Conservation (phyloP, 2,797 vertebrate species). For the Alfaro cultratus region DNA sequence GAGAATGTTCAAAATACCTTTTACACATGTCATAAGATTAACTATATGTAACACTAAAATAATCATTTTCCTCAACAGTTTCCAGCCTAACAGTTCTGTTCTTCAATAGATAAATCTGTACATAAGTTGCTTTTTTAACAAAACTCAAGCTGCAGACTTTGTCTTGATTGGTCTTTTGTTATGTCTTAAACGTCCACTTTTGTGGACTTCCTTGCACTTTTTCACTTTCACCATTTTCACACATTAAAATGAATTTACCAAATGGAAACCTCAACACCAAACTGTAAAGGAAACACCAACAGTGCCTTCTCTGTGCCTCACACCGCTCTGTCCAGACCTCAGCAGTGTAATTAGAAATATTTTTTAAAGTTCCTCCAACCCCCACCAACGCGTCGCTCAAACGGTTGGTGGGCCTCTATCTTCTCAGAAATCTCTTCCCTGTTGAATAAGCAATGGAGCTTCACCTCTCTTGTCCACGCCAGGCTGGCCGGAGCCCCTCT, state of each 20-base stretch:
- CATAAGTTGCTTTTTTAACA: neutral
- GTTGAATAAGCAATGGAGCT: constrained; percentile 83
- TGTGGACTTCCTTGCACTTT: neutral
- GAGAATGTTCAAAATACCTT: too few relatives aligned
- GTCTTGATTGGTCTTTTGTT: neutral
- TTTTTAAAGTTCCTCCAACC: constrained; percentile 22
- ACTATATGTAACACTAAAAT: too few relatives aligned
- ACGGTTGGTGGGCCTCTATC: constrained; percentile 76
- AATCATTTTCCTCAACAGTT: too few relatives aligned
- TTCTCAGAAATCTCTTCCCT: constrained; percentile 76
- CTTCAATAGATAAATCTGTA: neutral
- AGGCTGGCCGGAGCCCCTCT: constrained; percentile 51
- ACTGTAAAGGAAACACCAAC: neutral
- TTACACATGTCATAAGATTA: too few relatives aligned
- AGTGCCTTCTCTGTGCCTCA: constrained; percentile 32
- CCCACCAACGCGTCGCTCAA: constrained; percentile 41
- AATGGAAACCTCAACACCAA: neutral
- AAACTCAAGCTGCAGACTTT: neutral
- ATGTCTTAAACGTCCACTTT: neutral
- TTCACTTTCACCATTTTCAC: neutral
- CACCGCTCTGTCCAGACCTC: constrained; percentile 31
- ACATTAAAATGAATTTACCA: neutral
- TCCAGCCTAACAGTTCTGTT: neutral
- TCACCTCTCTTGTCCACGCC: constrained; percentile 67
- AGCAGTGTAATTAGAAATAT: constrained; percentile 76